Evolutionary conservation across 1,140 invertebrate species (phyloP).

Genomic region (Hyles euphorbiae): DNA sequence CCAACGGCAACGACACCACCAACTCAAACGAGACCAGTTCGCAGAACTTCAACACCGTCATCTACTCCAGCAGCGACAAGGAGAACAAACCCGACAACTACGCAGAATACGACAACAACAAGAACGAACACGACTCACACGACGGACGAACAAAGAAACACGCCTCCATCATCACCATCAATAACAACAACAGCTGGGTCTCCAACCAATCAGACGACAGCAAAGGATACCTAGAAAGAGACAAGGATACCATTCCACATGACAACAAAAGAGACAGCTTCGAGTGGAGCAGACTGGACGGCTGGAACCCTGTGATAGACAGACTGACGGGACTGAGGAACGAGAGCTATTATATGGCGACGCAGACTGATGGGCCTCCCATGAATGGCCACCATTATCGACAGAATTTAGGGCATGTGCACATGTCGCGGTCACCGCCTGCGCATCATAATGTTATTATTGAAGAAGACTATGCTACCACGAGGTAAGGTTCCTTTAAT

Average conservation of each 20-base stretch:
- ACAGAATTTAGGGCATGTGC: constrained; percentile 51
- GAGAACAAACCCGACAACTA: constrained; percentile 59
- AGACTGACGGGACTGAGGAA: constrained; percentile 83
- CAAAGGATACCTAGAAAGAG: constrained; percentile 68
- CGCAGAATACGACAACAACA: constrained; percentile 44
- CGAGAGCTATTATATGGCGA: constrained; percentile 91
- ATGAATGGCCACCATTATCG: constrained; percentile 59
- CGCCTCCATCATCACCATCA: constrained; percentile 68
- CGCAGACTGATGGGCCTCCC: constrained; percentile 62
- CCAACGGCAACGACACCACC: constrained; percentile 63
- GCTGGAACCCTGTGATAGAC: constrained; percentile 86
- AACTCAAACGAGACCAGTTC: constrained; percentile 72
- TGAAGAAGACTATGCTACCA: constrained; percentile 81
- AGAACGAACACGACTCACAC: constrained; percentile 42
- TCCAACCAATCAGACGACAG: constrained; percentile 70
- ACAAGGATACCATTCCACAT: constrained; percentile 58
- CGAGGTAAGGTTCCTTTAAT: constrained; percentile 35
- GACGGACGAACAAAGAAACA: constrained; percentile 59
- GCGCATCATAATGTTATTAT: constrained; percentile 78
- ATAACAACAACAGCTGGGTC: constrained; percentile 71
- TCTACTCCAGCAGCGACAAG: constrained; percentile 61
- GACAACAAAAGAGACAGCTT: constrained; percentile 72
- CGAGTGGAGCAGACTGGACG: constrained; percentile 70
- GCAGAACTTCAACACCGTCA: constrained; percentile 69
- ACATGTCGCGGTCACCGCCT: constrained; percentile 61